These are phyloP conservation scores for mouse (Mus musculus) DNA, from an alignment of 2,113 vertebrate species.

Conservation along the genomic window DNA sequence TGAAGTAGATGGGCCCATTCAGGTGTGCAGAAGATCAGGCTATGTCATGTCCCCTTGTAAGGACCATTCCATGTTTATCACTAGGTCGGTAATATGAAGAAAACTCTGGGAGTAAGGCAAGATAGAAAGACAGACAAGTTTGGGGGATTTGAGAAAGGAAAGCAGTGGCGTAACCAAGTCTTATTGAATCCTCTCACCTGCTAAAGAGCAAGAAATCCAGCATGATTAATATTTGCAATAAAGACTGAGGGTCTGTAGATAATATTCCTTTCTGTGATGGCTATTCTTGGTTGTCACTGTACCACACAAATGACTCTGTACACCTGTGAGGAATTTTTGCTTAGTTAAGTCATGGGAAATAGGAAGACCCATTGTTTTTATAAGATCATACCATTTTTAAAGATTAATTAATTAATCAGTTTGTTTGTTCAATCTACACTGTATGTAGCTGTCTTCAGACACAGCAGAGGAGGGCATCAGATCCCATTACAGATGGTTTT, in stretches of 20 bases:
- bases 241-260: background rate
- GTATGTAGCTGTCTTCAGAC: too few species aligned
- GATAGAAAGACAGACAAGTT: background rate
- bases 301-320: background rate
- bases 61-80: background rate
- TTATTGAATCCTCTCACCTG: background rate
- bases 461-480: too few species aligned
- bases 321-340: background rate
- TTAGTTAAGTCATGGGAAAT: background rate
- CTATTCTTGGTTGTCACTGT: background rate
- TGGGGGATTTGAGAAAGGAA: background rate
- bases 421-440: too few species aligned
- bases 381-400: too few species aligned
- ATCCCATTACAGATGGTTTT: too few species aligned
- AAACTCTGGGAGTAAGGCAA: background rate
- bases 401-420: too few species aligned
- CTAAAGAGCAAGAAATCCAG: background rate
- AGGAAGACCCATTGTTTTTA: background rate
- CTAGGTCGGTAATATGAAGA: background rate
- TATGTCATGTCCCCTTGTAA: background rate
- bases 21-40: background rate
- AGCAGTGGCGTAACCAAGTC: background rate
- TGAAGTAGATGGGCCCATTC: background rate
- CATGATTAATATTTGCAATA: background rate
- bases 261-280: background rate